These are phyloP conservation scores for Linnaemya tessellans DNA, from an alignment of 2,888 invertebrate genomes.

Conservation along the genomic window DNA sequence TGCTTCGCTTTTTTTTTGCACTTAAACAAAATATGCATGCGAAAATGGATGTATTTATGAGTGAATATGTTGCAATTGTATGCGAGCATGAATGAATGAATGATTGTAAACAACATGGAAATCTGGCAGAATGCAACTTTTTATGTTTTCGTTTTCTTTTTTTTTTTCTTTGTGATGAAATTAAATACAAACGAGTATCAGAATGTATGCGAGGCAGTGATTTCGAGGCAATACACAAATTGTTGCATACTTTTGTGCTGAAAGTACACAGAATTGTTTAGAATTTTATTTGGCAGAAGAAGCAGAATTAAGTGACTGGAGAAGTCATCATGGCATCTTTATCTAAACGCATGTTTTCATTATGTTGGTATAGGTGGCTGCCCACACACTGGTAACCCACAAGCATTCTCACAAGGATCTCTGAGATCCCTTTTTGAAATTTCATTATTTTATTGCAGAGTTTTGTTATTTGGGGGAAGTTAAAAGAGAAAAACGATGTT, in stretches of 20 bases:
- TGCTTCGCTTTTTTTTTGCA: conserved; percentile 29
- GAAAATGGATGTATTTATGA: conserved; percentile 23
- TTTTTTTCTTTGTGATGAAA: conserved; percentile 34
- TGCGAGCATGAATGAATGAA: background rate
- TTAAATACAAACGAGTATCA: background rate
- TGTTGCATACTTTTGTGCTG: conserved; percentile 30
- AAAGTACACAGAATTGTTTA: conserved; percentile 55
- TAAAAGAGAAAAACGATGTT: background rate
- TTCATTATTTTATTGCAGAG: background rate
- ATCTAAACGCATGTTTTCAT: too few species aligned
- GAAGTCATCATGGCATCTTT: conserved; percentile 4
- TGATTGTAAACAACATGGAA: conserved; percentile 12
- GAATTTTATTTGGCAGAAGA: conserved; percentile 49
- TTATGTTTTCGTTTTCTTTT: conserved; percentile 6
- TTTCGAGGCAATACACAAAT: conserved; percentile 4
- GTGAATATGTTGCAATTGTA: conserved; percentile 39
- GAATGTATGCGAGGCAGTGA: background rate
- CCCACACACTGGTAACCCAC: too few species aligned
- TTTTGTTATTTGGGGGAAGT: background rate
- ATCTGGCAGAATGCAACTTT: conserved; percentile 31
- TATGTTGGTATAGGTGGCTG: too few species aligned
- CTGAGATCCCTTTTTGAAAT: too few species aligned
- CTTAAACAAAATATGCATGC: conserved; percentile 13
- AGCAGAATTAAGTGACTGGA: background rate
- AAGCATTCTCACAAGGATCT: too few species aligned